These are phyloP conservation scores for Chrysopa pallens DNA, from an alignment of 1,140 invertebrate species.

Conservation along the genomic window DNA sequence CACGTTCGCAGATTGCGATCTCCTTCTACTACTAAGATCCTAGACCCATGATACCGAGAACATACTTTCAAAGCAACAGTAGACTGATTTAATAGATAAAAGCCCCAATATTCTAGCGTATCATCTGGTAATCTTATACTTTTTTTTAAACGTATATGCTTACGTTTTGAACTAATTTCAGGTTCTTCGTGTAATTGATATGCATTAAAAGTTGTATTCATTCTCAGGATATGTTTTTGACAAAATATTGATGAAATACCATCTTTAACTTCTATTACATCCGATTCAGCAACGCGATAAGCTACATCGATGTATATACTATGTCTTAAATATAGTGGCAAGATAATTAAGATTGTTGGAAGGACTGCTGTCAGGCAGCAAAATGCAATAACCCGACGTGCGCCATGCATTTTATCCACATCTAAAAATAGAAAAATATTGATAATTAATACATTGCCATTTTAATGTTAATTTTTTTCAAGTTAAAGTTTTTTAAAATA, in stretches of 20 bases:
- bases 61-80: slow-evolving; percentile 58
- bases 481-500: too few species aligned
- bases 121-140: slow-evolving; percentile 69
- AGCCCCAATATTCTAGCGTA: slow-evolving; percentile 76
- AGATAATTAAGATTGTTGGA: slow-evolving; percentile 48
- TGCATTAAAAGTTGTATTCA: slow-evolving; percentile 64
- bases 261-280: slow-evolving; percentile 58
- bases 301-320: slow-evolving; percentile 50
- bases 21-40: slow-evolving; percentile 60
- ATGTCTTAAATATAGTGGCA: slow-evolving; percentile 56
- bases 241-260: slow-evolving; percentile 64
- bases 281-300: slow-evolving; percentile 60
- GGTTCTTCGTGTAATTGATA: slow-evolving; percentile 57
- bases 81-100: slow-evolving; percentile 61
- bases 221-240: slow-evolving; percentile 52
- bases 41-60: slow-evolving; percentile 56
- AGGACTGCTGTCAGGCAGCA: slow-evolving; percentile 51
- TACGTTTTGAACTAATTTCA: slow-evolving; percentile 42
- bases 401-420: slow-evolving; percentile 51
- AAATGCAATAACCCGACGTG: slow-evolving; percentile 50
- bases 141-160: slow-evolving; percentile 59
- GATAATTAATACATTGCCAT: background rate
- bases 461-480: too few species aligned
- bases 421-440: slow-evolving; percentile 29
- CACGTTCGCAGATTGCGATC: slow-evolving; percentile 56